phyloP scores from a whole-genome alignment of 1,140 invertebrate genomes.

The Pseudomyrmex gracilis region DNA sequence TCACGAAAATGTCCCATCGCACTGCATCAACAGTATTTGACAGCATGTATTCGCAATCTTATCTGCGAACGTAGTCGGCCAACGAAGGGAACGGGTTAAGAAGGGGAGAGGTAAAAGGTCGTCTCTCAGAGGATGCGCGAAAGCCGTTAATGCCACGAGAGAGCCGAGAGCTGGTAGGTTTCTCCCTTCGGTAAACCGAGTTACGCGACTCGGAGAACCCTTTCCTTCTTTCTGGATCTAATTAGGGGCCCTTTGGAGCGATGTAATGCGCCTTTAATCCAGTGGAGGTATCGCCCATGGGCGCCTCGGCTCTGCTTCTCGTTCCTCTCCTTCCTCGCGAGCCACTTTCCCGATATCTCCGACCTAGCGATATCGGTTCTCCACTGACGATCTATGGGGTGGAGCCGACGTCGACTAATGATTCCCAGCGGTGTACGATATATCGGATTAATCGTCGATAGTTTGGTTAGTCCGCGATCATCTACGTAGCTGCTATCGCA shows the following conservation, averaged over 20 bases:
- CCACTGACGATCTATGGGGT: constrained; percentile 61
- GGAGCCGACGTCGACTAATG: constrained; percentile 77
- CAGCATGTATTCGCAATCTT: background rate
- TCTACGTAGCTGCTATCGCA: constrained; percentile 38
- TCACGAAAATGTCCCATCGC: background rate
- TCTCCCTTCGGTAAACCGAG: constrained; percentile 83
- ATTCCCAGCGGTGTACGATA: constrained; percentile 81
- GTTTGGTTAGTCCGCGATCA: constrained; percentile 74
- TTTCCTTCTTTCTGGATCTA: constrained; percentile 85
- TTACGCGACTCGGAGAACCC: constrained; percentile 83
- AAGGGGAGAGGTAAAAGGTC: constrained; percentile 77
- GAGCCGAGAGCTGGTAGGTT: constrained; percentile 66
- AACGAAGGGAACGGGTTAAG: constrained; percentile 11
- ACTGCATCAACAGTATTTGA: background rate
- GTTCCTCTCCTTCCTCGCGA: constrained; percentile 15
- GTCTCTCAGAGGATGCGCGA: constrained; percentile 81
- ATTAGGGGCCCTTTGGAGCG: constrained; percentile 83
- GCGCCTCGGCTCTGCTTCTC: constrained; percentile 19
- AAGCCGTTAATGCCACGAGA: constrained; percentile 81
- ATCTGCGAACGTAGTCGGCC: constrained; percentile 4
- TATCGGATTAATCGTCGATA: constrained; percentile 81
- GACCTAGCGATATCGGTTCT: constrained; percentile 70
- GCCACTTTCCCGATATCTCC: constrained; percentile 74
- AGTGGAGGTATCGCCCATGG: constrained; percentile 74
- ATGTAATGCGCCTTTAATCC: constrained; percentile 84